These are phyloP conservation scores for Habrosyne pyritoides DNA, from an alignment of 2,888 invertebrate species.

Conservation along the genomic window DNA sequence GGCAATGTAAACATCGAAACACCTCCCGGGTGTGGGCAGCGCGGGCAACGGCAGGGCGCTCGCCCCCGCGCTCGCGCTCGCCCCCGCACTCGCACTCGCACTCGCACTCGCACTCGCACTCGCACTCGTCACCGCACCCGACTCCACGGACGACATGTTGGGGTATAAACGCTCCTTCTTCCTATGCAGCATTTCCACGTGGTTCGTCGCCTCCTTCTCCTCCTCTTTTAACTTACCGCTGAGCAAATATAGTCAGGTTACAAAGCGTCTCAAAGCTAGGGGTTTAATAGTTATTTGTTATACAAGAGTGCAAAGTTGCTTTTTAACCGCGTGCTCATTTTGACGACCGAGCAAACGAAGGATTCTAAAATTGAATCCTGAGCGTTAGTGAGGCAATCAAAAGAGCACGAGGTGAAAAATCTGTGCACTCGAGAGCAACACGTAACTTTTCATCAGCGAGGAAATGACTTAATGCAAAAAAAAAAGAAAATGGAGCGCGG, in stretches of 20 bases:
- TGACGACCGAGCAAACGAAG: background rate
- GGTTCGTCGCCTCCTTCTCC: conserved; percentile 53
- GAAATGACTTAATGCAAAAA: too few species aligned
- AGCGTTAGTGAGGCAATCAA: too few species aligned
- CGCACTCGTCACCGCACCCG: conserved; percentile 15
- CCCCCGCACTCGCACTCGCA: conserved; percentile 13
- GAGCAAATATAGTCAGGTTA: conserved; percentile 10
- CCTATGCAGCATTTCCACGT: conserved; percentile 66
- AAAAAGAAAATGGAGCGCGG: too few species aligned
- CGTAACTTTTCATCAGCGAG: too few species aligned
- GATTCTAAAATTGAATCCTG: too few species aligned
- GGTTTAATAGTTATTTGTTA: too few species aligned
- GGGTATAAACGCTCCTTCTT: conserved; percentile 79
- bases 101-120: conserved; percentile 15
- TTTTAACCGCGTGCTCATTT: too few species aligned
- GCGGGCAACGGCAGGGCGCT: conserved; percentile 59
- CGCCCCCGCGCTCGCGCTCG: conserved; percentile 43
- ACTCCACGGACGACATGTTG: conserved; percentile 39
- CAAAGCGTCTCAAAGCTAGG: too few species aligned
- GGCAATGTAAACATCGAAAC: conserved; percentile 88
- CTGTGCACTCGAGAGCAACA: too few species aligned
- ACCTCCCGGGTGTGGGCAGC: conserved; percentile 76
- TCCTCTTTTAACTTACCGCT: conserved; percentile 61
- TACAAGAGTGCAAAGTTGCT: too few species aligned
- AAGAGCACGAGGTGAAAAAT: too few species aligned